A percentile compares a stretch with the other conserved stretches of the same genome.
These are phyloP conservation scores for Vultur gryphus DNA, from an alignment of 2,797 vertebrate genomes.

Conservation along the genomic window DNA sequence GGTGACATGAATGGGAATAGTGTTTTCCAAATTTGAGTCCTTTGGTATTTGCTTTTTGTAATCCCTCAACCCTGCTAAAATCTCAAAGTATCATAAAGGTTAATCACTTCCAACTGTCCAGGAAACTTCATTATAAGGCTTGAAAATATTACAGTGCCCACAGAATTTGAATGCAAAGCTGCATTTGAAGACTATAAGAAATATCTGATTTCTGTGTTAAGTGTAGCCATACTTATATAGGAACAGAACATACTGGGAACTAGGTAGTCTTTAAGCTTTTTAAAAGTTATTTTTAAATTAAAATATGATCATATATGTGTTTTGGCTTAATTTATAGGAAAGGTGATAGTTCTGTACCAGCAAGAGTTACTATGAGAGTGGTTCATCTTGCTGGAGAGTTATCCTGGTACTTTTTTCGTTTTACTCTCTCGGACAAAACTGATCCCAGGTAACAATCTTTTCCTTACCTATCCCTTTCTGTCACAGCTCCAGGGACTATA, in stretches of 20 bases:
- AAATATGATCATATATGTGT: not conserved
- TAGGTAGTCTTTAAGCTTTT: not conserved
- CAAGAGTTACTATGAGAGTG: not conserved
- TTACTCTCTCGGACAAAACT: not conserved
- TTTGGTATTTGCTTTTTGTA: conserved; percentile 34
- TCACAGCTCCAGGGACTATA: not conserved
- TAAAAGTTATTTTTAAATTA: not conserved
- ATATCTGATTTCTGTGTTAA: not conserved
- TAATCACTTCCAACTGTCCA: conserved; percentile 51
- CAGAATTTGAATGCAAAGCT: not conserved
- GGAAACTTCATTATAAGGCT: conserved; percentile 18
- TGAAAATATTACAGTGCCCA: not conserved
- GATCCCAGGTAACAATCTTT: not conserved
- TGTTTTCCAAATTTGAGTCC: conserved; percentile 34
- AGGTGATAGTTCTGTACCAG: not conserved
- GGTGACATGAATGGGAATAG: conserved; percentile 55
- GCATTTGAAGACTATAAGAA: not conserved
- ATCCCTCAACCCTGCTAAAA: not conserved
- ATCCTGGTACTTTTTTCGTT: not conserved
- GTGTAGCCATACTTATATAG: not conserved
- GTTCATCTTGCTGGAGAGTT: not conserved
- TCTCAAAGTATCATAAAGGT: conserved; percentile 2
- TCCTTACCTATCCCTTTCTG: not conserved
- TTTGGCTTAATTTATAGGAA: not conserved
- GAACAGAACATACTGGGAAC: not conserved